These are phyloP conservation scores for Nomada hirtipes DNA, from an alignment of 2,888 invertebrate genomes.

Conservation along the genomic window DNA sequence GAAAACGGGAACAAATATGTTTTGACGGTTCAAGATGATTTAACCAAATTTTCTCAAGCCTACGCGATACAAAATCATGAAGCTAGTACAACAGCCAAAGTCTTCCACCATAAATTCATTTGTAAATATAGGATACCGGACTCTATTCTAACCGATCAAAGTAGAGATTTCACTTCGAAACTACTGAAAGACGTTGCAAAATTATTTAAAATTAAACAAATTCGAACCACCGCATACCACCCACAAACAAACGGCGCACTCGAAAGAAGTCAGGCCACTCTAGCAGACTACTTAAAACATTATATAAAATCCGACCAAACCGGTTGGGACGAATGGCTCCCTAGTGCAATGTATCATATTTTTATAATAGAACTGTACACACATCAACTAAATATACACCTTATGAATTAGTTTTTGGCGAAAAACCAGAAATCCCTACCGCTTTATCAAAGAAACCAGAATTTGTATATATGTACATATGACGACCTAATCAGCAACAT, in stretches of 20 bases:
- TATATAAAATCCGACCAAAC: slow-evolving; percentile 13
- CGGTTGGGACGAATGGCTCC: slow-evolving; percentile 5
- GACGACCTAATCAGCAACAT: background rate
- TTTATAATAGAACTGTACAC: background rate
- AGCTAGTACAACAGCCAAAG: slow-evolving; percentile 1
- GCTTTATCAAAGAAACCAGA: background rate
- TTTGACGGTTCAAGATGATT: slow-evolving; percentile 4
- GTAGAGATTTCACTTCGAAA: slow-evolving; percentile 5
- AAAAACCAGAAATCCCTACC: slow-evolving; percentile 14
- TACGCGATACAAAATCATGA: slow-evolving; percentile 11
- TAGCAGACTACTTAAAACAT: slow-evolving; percentile 11
- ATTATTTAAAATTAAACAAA: slow-evolving; percentile 2
- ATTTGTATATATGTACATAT: slow-evolving; percentile 2
- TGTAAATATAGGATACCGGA: slow-evolving; percentile 1
- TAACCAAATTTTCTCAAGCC: slow-evolving; percentile 3
- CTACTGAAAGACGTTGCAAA: background rate
- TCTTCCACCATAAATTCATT: background rate
- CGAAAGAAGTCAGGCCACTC: slow-evolving; percentile 8
- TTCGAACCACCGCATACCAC: slow-evolving; percentile 1
- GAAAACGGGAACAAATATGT: slow-evolving; percentile 12
- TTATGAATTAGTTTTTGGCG: slow-evolving; percentile 10
- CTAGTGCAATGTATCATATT: background rate
- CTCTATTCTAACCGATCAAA: background rate
- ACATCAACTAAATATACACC: slow-evolving; percentile 5
- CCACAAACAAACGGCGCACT: slow-evolving; percentile 7